phyloP scores from a whole-genome alignment of 1,140 invertebrate species.

The Sycophaga agraensis region DNA sequence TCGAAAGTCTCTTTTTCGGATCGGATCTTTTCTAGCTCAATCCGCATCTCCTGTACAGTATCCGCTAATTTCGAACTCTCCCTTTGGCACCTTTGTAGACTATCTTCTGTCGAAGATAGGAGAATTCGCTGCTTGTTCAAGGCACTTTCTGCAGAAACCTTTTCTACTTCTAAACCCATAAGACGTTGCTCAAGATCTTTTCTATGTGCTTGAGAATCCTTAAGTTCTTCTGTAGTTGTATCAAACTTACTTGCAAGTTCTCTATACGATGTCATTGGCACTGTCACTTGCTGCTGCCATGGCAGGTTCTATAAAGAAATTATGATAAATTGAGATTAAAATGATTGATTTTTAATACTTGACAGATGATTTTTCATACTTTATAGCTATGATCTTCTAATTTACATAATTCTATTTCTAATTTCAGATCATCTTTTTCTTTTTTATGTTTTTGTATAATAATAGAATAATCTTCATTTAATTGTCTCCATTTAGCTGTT shows the following conservation, averaged over 20 bases:
- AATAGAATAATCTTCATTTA: conserved; percentile 35
- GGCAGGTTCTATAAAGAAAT: neutral
- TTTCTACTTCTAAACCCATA: conserved; percentile 31
- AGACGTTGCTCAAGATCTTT: conserved; percentile 36
- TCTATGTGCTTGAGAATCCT: conserved; percentile 31
- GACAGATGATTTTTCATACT: neutral
- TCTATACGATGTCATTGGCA: neutral
- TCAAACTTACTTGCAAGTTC: conserved; percentile 36
- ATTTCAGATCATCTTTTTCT: conserved; percentile 34
- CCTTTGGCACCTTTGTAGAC: conserved; percentile 30
- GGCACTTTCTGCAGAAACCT: conserved; percentile 31
- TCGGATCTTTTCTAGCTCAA: conserved; percentile 35
- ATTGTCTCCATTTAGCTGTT: conserved; percentile 37
- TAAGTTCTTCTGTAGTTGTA: conserved; percentile 34
- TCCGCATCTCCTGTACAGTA: conserved; percentile 15
- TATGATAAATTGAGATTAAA: too few species aligned
- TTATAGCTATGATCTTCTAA: conserved; percentile 5
- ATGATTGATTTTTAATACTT: too few species aligned
- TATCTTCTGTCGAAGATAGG: conserved; percentile 36
- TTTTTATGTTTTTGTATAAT: conserved; percentile 32
- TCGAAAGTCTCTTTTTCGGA: conserved; percentile 40
- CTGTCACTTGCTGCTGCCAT: conserved; percentile 5
- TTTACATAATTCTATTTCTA: conserved; percentile 28
- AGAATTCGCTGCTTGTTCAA: conserved; percentile 32
- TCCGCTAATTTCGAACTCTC: conserved; percentile 35